Evolutionary conservation across 2,888 invertebrate genomes (phyloP), one percentile per base, ranked within the genome.

Genomic region (Sipunculus nudus): DNA sequence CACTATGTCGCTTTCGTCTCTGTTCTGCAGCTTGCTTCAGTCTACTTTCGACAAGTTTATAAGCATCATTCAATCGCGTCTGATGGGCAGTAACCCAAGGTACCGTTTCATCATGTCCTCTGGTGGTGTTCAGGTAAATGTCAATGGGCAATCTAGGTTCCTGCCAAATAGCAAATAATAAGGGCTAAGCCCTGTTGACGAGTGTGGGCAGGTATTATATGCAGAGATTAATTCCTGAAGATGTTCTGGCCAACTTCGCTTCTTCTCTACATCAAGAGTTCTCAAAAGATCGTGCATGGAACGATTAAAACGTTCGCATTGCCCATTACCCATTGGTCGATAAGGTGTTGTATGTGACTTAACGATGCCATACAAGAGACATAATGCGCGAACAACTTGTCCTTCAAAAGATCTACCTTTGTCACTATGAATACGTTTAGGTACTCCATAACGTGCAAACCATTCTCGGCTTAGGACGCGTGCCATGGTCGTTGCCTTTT

Each of bases 201-300:
- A n/a, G n/a, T n/a, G n/a, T n/a, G n/a, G n/a, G n/a, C n/a, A n/a
- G n/a, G n/a, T n/a, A n/a, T n/a, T n/a, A n/a, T n/a, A n/a, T n/a
- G n/a, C n/a, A n/a, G n/a, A n/a, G n/a, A 59, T 55, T 23, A 61
- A 28, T 28, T 61, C 61, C 40, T 58, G 47, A 5, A 67, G 39
- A 52, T 52, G 56, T 28, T 64, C 58, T 19, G 63, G 53, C 68
- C 66, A 68, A 10, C 46, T 32, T 13, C 53, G 31, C 43, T 68
- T 68, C 52, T 62, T 58, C 16, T 59, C 58, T 32, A 54, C 38
- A 47, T 61, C 38, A 23, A 67, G 49, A 10, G 60, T 48, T 19
- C 63, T 38, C 13, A 69, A 35, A 6, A 58, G 39, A 26, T 67
- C 55, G 26, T 67, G 70, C 50, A 70, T 38, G 16, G 65, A 63